Evolutionary conservation across 2,113 vertebrate genomes (phyloP).

Genomic region (Tiliqua scincoides): DNA sequence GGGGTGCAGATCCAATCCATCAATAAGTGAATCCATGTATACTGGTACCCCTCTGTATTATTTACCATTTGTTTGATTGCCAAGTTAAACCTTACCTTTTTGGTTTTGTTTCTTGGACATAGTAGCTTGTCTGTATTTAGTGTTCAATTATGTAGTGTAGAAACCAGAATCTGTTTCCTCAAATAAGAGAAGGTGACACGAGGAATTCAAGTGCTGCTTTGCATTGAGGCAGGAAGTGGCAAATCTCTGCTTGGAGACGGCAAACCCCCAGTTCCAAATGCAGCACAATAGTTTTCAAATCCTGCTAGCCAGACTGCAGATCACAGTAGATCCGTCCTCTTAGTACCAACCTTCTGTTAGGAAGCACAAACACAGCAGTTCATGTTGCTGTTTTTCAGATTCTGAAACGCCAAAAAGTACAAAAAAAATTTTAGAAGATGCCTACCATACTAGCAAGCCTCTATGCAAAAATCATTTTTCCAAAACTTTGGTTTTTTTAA

Average conservation of each 20-base stretch:
- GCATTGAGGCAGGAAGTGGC: background rate
- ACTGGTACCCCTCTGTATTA: too few species aligned
- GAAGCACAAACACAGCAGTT: slow-evolving; percentile 34
- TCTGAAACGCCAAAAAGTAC: slow-evolving; percentile 44
- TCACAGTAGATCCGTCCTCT: slow-evolving; percentile 32
- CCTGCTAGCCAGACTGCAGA: slow-evolving; percentile 38
- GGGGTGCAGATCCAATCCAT: too few species aligned
- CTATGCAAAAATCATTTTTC: background rate
- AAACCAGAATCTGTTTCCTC: slow-evolving; percentile 24
- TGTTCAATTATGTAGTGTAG: background rate
- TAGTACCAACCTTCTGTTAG: slow-evolving; percentile 54
- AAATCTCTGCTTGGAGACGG: slow-evolving; percentile 26
- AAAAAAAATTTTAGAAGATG: background rate
- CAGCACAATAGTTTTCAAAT: slow-evolving; percentile 42
- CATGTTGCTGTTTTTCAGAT: slow-evolving; percentile 33
- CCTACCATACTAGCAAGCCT: background rate
- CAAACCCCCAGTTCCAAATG: slow-evolving; percentile 49
- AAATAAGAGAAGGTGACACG: background rate
- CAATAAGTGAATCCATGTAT: too few species aligned
- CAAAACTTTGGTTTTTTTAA: background rate
- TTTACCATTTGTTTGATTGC: too few species aligned
- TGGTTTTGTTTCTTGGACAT: slow-evolving; percentile 78
- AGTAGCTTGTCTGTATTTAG: slow-evolving; percentile 27
- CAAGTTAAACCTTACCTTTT: slow-evolving; percentile 73
- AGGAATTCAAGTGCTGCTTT: slow-evolving; percentile 21